A percentile compares a stretch with the other conserved stretches of the same genome.
These are phyloP conservation scores for Desoria tigrina DNA, from an alignment of 2,888 invertebrate genomes.

Conservation along the genomic window DNA sequence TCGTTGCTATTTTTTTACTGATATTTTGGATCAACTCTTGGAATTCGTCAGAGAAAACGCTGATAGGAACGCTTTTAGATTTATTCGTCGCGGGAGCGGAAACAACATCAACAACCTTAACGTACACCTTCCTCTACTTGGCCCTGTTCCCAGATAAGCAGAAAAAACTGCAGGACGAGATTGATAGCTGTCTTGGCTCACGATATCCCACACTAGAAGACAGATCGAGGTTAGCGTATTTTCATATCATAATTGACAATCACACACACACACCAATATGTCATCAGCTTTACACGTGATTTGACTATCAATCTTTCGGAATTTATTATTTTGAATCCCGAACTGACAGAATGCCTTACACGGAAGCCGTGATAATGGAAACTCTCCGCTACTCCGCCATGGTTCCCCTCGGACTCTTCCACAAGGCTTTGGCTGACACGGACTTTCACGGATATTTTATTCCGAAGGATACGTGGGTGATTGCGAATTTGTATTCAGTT, in stretches of 20 bases:
- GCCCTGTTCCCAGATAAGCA: constrained; percentile 37
- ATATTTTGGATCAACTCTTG: no score
- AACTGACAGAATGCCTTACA: constrained; percentile 37
- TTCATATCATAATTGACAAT: no score
- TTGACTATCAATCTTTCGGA: no score
- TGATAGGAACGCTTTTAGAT: constrained; percentile 24
- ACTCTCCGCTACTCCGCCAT: constrained; percentile 30
- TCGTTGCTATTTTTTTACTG: background rate
- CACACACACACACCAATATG: no score
- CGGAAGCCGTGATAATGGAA: constrained; percentile 36
- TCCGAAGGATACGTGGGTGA: constrained; percentile 38
- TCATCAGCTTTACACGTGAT: no score
- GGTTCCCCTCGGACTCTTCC: constrained; percentile 31
- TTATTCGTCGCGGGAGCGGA: constrained; percentile 31
- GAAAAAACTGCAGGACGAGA: constrained; percentile 39
- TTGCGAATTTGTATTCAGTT: constrained; percentile 32
- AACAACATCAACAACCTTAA: constrained; percentile 7
- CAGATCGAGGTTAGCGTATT: constrained; percentile 13
- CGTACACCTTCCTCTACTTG: constrained; percentile 38
- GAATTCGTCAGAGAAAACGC: constrained; percentile 20
- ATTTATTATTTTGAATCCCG: no score
- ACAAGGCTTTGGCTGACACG: constrained; percentile 27
- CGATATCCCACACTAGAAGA: constrained; percentile 36
- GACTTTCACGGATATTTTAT: constrained; percentile 22
- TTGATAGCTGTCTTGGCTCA: constrained; percentile 35